Evolutionary conservation across 2,797 vertebrate genomes (phyloP).

Genomic region (Loris lydekkerianus): DNA sequence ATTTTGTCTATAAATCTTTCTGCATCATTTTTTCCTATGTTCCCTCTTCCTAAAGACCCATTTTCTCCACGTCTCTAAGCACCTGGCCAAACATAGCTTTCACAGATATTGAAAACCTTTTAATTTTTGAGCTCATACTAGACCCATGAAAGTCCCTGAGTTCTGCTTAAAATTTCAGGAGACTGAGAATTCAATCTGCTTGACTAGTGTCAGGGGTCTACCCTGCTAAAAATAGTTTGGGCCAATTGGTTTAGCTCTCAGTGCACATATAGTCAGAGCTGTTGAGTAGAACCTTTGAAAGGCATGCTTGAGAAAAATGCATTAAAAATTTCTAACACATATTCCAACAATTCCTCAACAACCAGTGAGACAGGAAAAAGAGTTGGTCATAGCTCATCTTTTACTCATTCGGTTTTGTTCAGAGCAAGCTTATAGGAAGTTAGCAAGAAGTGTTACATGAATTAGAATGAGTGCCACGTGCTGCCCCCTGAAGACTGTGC

Average conservation of each 20-base stretch:
- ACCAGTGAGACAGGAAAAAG: background rate
- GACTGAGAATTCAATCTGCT: background rate
- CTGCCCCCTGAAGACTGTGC: background rate
- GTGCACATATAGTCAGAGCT: background rate
- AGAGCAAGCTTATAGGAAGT: slow-evolving; percentile 2
- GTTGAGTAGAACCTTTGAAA: background rate
- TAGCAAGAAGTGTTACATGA: background rate
- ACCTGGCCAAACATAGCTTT: background rate
- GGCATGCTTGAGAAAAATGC: background rate
- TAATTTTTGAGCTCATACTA: background rate
- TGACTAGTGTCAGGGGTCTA: background rate
- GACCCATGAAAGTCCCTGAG: background rate
- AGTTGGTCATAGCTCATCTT: background rate
- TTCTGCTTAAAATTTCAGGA: background rate
- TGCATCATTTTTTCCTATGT: background rate
- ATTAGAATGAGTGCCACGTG: background rate
- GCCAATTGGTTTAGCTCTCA: background rate
- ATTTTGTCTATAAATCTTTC: background rate
- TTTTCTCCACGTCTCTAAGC: background rate
- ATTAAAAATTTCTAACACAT: background rate
- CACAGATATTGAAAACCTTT: background rate
- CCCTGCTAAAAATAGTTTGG: background rate
- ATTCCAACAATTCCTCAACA: background rate
- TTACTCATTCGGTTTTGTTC: background rate
- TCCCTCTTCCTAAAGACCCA: background rate